phyloP scores from a whole-genome alignment of 2,797 vertebrate species.

The Myotis vivesi region DNA sequence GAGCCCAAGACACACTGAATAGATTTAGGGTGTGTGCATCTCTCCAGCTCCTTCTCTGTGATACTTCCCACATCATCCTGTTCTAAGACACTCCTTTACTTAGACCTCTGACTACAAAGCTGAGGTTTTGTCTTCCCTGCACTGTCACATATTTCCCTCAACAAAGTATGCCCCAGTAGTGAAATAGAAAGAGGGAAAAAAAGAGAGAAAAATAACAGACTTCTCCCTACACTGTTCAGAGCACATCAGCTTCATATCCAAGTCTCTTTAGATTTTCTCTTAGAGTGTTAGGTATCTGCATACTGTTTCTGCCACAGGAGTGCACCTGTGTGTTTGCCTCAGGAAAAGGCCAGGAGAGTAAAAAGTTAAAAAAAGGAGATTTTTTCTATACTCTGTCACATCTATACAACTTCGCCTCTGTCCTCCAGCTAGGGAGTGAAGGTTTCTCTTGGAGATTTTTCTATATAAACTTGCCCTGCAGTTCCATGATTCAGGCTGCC shows the following conservation, averaged over 20 bases:
- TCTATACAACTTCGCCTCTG: too few species aligned
- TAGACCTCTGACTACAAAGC: neutral
- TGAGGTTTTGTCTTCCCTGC: neutral
- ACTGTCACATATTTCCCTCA: neutral
- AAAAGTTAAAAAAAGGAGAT: neutral
- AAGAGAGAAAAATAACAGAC: neutral
- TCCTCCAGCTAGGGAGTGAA: neutral
- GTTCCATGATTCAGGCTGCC: neutral
- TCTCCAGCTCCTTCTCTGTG: neutral
- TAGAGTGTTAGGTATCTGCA: neutral
- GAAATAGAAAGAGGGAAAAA: neutral
- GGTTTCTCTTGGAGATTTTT: neutral
- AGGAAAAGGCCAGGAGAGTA: neutral
- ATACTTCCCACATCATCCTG: neutral
- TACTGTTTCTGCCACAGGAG: neutral
- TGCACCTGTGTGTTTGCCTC: neutral
- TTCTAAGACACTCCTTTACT: neutral
- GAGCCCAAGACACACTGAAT: neutral
- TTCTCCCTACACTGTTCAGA: neutral
- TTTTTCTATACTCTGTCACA: neutral
- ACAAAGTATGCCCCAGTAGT: neutral
- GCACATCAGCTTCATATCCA: neutral
- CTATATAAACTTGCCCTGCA: neutral
- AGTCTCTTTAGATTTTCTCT: neutral
- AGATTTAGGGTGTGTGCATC: neutral